Percentiles rank a stretch among this genome's conserved stretches.
These are phyloP conservation scores for Ivindomyrus marchei DNA, from an alignment of 2,113 vertebrate species.

Conservation along the genomic window DNA sequence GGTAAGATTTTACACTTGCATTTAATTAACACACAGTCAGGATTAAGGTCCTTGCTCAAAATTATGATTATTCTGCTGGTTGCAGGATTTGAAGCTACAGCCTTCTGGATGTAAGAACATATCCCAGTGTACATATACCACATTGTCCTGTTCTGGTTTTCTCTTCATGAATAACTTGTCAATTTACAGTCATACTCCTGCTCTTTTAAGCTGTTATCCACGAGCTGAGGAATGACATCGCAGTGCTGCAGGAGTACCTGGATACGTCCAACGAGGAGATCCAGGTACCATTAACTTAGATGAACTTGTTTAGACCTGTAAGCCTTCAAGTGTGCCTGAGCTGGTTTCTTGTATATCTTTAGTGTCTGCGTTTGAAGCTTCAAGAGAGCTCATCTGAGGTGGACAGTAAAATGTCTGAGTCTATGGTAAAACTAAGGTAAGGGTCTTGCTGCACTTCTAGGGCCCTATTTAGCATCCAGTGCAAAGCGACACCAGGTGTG, in stretches of 20 bases:
- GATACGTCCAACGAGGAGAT: conserved; percentile 63
- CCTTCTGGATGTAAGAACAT: not conserved
- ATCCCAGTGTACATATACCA: not conserved
- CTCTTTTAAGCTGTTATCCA: conserved; percentile 50
- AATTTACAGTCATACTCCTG: not conserved
- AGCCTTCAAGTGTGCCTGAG: not conserved
- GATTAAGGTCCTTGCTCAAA: not conserved
- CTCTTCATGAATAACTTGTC: not conserved
- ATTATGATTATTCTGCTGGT: not conserved
- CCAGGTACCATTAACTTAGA: conserved; percentile 50
- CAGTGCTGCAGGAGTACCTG: conserved; percentile 56
- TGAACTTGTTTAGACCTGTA: not conserved
- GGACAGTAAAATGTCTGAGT: not conserved
- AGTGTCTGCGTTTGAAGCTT: conserved; percentile 16
- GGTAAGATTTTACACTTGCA: conserved; percentile 42
- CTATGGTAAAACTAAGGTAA: not conserved
- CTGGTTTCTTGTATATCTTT: not conserved
- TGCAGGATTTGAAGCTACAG: not conserved
- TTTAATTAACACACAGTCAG: not conserved
- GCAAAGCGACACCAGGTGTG: not conserved
- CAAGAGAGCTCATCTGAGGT: not conserved
- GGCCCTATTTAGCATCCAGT: not conserved
- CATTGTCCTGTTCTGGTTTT: not conserved
- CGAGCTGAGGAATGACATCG: conserved; percentile 55
- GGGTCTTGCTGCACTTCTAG: not conserved